Evolutionary conservation across 2,113 vertebrate species (phyloP).

Genomic region (Tupaia chinensis): DNA sequence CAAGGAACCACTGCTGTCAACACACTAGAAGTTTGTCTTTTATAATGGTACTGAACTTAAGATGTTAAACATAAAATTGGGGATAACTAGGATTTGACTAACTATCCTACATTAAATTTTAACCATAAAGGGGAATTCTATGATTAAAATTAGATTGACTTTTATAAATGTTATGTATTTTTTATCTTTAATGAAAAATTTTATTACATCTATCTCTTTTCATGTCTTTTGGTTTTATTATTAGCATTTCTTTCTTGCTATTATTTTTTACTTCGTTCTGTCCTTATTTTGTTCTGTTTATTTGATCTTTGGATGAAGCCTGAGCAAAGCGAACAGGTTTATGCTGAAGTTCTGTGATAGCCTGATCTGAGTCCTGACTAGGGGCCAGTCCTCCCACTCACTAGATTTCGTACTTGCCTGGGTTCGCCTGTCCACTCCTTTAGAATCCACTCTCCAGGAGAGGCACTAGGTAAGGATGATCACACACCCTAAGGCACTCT

Average conservation of each 20-base stretch:
- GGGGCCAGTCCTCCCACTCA: accelerated
- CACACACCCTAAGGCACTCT: not conserved
- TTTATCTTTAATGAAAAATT: not conserved
- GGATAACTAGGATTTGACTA: not conserved
- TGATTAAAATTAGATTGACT: not conserved
- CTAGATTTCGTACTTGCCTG: not conserved
- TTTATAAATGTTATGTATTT: not conserved
- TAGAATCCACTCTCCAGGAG: not conserved
- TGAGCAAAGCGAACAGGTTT: not conserved
- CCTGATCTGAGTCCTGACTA: not conserved
- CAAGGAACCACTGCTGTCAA: not conserved
- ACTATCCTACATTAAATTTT: not conserved
- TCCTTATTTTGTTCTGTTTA: not conserved
- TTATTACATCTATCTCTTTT: not conserved
- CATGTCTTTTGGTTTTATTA: not conserved
- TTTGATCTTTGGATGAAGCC: not conserved
- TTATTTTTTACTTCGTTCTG: not conserved
- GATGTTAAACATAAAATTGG: not conserved
- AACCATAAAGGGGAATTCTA: not conserved
- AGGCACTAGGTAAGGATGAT: not conserved
- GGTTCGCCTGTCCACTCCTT: not conserved
- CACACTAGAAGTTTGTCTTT: not conserved
- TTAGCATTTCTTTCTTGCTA: not conserved
- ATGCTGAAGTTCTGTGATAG: not conserved
- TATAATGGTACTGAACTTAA: not conserved